phyloP scores from a whole-genome alignment of 2,797 vertebrate genomes.

The Gallinago solitaria region DNA sequence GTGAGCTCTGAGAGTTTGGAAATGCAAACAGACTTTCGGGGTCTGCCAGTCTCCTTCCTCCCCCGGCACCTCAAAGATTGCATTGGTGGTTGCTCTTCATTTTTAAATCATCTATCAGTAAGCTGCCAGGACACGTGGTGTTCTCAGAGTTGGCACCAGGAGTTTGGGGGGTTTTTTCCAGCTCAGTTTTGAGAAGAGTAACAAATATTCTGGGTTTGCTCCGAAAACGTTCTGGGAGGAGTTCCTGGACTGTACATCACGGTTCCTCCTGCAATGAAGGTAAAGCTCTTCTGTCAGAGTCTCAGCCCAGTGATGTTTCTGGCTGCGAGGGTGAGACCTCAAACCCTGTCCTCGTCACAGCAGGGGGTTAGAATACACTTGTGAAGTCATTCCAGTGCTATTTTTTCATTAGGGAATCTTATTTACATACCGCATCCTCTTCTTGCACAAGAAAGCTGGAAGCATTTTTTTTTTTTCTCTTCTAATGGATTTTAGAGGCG shows the following conservation, averaged over 20 bases:
- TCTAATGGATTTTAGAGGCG: not conserved
- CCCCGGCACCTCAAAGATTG: not conserved
- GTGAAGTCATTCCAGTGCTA: not conserved
- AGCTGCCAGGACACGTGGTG: constrained; percentile 14
- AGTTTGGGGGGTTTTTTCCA: not conserved
- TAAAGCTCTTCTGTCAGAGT: not conserved
- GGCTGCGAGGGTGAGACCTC: not conserved
- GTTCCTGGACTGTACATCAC: not conserved
- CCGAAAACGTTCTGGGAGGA: not conserved
- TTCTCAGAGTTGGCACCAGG: constrained; percentile 19
- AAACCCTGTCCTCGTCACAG: not conserved
- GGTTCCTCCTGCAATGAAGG: not conserved
- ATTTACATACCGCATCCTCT: not conserved
- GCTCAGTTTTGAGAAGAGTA: not conserved
- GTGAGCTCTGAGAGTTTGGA: not conserved
- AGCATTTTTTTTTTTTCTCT: not conserved
- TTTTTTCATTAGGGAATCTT: not conserved
- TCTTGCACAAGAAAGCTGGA: not conserved
- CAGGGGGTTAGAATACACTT: not conserved
- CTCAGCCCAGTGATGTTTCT: not conserved
- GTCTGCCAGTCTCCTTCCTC: not conserved
- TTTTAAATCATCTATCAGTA: not conserved
- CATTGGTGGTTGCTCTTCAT: not conserved
- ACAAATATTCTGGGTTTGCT: constrained; percentile 29
- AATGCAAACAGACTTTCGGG: not conserved